phyloP scores from a whole-genome alignment of 2,797 vertebrate species.

The Brotula barbata region DNA sequence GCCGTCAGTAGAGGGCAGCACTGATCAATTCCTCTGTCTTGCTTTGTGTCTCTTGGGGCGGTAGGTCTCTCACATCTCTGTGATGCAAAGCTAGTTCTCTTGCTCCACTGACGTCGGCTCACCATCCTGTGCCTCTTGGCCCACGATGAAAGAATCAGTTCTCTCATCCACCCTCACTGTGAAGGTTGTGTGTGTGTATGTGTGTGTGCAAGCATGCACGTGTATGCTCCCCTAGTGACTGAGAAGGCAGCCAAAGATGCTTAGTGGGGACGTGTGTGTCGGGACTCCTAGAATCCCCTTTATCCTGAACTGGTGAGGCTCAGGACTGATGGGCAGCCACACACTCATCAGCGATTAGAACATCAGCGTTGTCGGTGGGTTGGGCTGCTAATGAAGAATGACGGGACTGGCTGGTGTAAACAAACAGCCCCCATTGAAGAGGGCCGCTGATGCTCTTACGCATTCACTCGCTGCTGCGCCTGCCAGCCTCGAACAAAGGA shows the following conservation, averaged over 20 bases:
- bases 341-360: slow-evolving; percentile 71
- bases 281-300: slow-evolving; percentile 56
- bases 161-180: slow-evolving; percentile 40
- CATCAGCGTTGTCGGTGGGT: slow-evolving; percentile 76
- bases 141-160: slow-evolving; percentile 68
- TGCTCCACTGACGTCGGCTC: slow-evolving; percentile 61
- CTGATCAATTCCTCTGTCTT: slow-evolving; percentile 44
- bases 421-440: slow-evolving; percentile 80
- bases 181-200: slow-evolving; percentile 33
- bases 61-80: slow-evolving; percentile 79
- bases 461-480: slow-evolving; percentile 73
- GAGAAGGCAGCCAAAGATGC: slow-evolving; percentile 45
- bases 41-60: slow-evolving; percentile 51
- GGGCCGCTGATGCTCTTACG: slow-evolving; percentile 66
- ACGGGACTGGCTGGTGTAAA: slow-evolving; percentile 78
- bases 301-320: slow-evolving; percentile 63
- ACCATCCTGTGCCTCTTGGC: slow-evolving; percentile 69
- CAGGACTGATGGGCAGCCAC: slow-evolving; percentile 63
- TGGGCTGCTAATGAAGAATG: slow-evolving; percentile 81
- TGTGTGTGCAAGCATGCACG: slow-evolving; percentile 31
- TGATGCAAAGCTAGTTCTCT: slow-evolving; percentile 75
- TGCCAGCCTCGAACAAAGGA: slow-evolving; percentile 74
- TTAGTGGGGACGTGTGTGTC: slow-evolving; percentile 58
- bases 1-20: slow-evolving; percentile 54
- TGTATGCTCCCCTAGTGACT: slow-evolving; percentile 43